phyloP scores from a whole-genome alignment of 2,888 invertebrate genomes.

The Andrena fulva region DNA sequence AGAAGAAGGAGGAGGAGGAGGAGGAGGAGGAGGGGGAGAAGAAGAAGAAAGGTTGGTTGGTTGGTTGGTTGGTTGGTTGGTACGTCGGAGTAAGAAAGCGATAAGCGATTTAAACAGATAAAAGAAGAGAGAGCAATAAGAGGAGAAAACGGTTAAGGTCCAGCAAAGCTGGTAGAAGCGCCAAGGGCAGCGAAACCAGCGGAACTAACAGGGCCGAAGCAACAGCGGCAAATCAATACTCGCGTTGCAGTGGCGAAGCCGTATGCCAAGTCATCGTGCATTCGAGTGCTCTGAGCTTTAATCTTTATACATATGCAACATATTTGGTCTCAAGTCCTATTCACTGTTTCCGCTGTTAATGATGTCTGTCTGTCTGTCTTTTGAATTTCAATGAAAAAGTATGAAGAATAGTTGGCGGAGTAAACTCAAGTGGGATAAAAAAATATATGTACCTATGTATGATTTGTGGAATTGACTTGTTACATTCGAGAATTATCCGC shows the following conservation, averaged over 20 bases:
- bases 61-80: no score
- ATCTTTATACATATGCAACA: no score
- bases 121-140: constrained; percentile 10
- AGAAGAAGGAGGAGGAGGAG: not conserved
- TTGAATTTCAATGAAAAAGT: no score
- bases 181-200: constrained; percentile 23
- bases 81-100: not conserved
- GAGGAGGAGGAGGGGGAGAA: not conserved
- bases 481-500: no score
- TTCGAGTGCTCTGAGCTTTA: constrained; percentile 32
- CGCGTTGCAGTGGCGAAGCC: constrained; percentile 68
- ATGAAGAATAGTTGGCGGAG: no score
- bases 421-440: no score
- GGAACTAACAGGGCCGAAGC: constrained; percentile 50
- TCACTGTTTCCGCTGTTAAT: not conserved
- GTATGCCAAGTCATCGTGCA: constrained; percentile 65
- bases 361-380: not conserved
- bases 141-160: not conserved
- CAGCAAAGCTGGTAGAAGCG: constrained; percentile 19
- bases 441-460: no score
- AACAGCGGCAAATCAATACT: constrained; percentile 80
- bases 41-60: no score
- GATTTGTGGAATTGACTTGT: no score
- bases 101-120: not conserved
- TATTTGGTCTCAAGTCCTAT: not conserved